Evolutionary conservation across 2,113 vertebrate species (phyloP).

Genomic region (Manacus vitellinus): DNA sequence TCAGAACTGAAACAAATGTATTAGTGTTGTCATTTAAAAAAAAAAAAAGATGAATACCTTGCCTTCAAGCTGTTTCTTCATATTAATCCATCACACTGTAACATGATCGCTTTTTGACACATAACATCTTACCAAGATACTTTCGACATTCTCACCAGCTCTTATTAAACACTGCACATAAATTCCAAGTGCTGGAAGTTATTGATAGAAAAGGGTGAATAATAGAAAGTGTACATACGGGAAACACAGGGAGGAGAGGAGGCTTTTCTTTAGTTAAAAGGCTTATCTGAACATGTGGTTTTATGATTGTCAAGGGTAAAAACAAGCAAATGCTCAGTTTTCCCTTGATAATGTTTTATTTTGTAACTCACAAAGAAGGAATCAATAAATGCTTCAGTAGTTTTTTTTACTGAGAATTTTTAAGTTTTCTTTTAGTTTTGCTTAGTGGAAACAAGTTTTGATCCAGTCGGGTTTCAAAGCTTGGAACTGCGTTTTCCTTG

Average conservation of each 20-base stretch:
- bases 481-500: background rate
- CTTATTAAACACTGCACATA: constrained; percentile 67
- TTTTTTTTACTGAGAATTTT: background rate
- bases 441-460: background rate
- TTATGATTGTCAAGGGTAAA: background rate
- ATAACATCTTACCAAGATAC: constrained; percentile 69
- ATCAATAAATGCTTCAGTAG: background rate
- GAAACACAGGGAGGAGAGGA: background rate
- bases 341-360: background rate
- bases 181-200: constrained; percentile 48
- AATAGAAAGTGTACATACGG: background rate
- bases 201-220: background rate
- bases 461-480: background rate
- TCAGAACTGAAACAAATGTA: constrained; percentile 93
- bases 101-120: constrained; percentile 72
- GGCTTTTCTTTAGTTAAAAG: background rate
- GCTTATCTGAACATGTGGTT: background rate
- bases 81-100: constrained; percentile 78
- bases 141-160: constrained; percentile 53
- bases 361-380: background rate
- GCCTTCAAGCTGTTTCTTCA: constrained; percentile 81
- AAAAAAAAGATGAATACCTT: constrained; percentile 82
- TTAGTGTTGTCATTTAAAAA: constrained; percentile 86
- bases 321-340: background rate
- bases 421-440: background rate